Conservation (phyloP, 2,797 vertebrate genomes). For the Xiphophorus birchmanni region DNA sequence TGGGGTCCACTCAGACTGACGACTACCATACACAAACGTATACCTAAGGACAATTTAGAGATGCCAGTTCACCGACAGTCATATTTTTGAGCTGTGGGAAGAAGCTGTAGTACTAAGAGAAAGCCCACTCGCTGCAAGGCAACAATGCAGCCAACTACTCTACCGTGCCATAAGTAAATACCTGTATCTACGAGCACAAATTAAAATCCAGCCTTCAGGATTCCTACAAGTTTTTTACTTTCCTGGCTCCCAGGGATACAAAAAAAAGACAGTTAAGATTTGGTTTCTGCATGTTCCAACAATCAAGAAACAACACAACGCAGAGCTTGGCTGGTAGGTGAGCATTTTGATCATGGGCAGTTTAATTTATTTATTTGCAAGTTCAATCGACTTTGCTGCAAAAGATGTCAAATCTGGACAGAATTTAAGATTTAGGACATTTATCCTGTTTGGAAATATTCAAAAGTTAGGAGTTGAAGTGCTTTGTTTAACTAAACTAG, state of each 20-base stretch:
- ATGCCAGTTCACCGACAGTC: background rate
- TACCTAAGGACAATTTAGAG: background rate
- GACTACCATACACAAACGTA: background rate
- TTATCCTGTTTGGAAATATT: background rate
- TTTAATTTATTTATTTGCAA: background rate
- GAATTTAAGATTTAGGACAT: background rate
- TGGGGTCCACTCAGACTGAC: background rate
- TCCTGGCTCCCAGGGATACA: background rate
- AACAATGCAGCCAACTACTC: background rate
- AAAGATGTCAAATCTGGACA: background rate
- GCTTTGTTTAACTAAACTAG: background rate
- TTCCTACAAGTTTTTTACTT: background rate
- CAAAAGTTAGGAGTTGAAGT: background rate
- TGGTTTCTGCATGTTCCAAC: no score
- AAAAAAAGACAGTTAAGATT: no score
- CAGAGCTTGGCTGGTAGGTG: background rate
- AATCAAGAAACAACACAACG: no score
- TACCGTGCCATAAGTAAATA: background rate
- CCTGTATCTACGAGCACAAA: background rate
- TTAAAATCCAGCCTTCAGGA: background rate
- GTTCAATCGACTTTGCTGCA: background rate
- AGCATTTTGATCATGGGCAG: background rate
- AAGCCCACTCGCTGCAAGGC: background rate
- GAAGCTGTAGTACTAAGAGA: background rate
- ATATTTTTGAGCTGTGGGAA: background rate